These are phyloP conservation scores for Cricetomys ansorgei DNA, from an alignment of 2,113 vertebrate species.

Conservation along the genomic window DNA sequence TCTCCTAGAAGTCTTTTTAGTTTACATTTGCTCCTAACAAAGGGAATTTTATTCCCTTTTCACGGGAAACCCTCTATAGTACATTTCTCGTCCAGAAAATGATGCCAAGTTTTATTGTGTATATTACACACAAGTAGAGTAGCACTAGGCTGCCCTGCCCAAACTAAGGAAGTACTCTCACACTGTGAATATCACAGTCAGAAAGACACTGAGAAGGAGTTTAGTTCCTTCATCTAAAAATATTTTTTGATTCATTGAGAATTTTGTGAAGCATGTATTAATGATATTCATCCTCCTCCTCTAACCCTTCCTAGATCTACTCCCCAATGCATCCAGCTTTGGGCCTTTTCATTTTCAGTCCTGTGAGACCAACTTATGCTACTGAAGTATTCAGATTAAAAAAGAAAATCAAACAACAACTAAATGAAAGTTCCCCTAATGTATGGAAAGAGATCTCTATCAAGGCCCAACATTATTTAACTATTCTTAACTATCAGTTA, in stretches of 20 bases:
- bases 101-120: slow-evolving; percentile 16
- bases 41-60: slow-evolving; percentile 19
- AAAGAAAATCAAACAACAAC: not conserved
- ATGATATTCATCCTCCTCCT: not conserved
- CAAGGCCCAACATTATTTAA: not conserved
- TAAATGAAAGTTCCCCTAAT: not conserved
- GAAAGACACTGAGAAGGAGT: slow-evolving; percentile 10
- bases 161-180: not conserved
- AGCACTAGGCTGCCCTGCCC: not conserved
- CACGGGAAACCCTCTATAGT: not conserved
- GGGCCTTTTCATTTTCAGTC: not conserved
- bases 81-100: slow-evolving; percentile 40
- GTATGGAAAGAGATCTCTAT: not conserved
- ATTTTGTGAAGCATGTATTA: not conserved
- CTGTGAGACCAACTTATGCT: not conserved
- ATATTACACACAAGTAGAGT: not conserved
- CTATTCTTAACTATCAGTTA: slow-evolving; percentile 47
- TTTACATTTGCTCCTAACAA: slow-evolving; percentile 48
- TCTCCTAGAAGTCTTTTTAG: slow-evolving; percentile 45
- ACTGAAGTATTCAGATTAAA: not conserved
- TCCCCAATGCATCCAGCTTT: not conserved
- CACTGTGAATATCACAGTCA: not conserved
- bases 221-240: slow-evolving; percentile 37
- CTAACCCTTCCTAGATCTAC: not conserved
- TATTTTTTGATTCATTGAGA: not conserved